A percentile compares a stretch with the other conserved stretches of the same genome.
These are phyloP conservation scores for Acrocephalus arundinaceus DNA, from an alignment of 2,113 vertebrate species.

Conservation along the genomic window DNA sequence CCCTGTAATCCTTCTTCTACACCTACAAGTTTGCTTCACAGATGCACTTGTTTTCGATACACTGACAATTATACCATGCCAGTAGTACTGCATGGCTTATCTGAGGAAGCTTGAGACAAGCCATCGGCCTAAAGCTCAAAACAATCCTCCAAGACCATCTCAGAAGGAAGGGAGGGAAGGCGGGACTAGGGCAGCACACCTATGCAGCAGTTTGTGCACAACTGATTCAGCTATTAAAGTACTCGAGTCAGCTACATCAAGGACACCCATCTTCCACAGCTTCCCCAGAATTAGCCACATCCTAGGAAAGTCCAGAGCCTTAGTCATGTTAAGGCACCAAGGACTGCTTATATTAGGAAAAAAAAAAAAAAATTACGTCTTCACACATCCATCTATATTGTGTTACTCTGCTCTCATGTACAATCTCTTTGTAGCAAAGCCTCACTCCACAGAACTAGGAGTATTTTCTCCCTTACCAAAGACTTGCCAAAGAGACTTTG, in stretches of 20 bases:
- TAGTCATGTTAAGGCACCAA: fast-evolving
- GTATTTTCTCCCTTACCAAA: neutral
- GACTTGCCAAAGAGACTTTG: neutral
- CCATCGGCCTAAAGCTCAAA: neutral
- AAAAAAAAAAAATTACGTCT: neutral
- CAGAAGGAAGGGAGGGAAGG: neutral
- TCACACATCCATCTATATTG: neutral
- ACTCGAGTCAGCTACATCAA: too few relatives aligned
- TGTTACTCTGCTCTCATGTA: neutral
- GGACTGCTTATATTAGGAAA: neutral
- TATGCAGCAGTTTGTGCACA: neutral
- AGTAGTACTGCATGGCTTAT: neutral
- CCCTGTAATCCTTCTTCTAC: neutral
- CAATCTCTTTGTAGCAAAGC: neutral
- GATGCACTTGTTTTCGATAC: neutral
- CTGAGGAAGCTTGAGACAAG: neutral
- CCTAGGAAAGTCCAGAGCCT: neutral
- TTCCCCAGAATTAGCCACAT: neutral
- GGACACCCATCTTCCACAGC: neutral
- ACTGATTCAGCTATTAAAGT: neutral
- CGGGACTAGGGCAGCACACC: neutral
- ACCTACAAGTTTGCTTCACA: neutral
- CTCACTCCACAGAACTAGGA: neutral
- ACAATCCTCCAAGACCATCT: neutral
- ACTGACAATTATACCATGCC: neutral